Base-by-base conservation (phyloP, 1,140 invertebrate species). In the Hylaeus anthracinus region DNA sequence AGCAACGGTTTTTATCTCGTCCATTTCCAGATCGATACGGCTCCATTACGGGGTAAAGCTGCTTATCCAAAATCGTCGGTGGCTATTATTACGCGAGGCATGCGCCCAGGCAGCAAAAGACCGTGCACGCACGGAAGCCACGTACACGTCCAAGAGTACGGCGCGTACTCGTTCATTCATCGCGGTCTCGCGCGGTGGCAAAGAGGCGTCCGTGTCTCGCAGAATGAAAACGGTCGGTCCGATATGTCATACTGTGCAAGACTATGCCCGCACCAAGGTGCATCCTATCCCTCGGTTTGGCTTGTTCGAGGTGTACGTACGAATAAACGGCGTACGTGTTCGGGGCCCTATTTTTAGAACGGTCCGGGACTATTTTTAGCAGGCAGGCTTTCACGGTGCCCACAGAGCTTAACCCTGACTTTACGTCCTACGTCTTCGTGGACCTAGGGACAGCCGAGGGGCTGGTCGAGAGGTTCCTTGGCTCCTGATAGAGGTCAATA, bases 331-430 rank as follows among this genome's bases (percentile, higher is more conserved):
- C 51, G 69, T 58, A 26, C 81, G 81, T 73, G 80, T 79, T 79
- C 61, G 76, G 78, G 60, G 55, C 43, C 51, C 60, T 91, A 92
- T 92, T 91, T 92, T 92, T 92, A 92, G 88, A 90, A 79, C 81
- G 85, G 88, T 87, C 89, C 88, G 80, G 61, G 85, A 85, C 64
- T 91, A 91, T 91, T 91, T 91, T 91, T 91, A 90, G 89, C 26
- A 81, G 81, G 39, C 65, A 78, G 76, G 67, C 84, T 89, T 90
- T 89, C 83, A 86, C 83, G 74, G 74, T 89, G 83, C 81, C 86
- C 76, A 87, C 83, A 80, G 72, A 69, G 82, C 83, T 91, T 91
- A 91, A 91, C 90, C 90, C 90, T 90, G 90, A 91, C 89, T 91
- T 90, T 70, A 70, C 76, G 82, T 84, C 79, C 77, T 78, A 84